Conservation (phyloP, 2,113 vertebrate species). For the Lontra canadensis region DNA sequence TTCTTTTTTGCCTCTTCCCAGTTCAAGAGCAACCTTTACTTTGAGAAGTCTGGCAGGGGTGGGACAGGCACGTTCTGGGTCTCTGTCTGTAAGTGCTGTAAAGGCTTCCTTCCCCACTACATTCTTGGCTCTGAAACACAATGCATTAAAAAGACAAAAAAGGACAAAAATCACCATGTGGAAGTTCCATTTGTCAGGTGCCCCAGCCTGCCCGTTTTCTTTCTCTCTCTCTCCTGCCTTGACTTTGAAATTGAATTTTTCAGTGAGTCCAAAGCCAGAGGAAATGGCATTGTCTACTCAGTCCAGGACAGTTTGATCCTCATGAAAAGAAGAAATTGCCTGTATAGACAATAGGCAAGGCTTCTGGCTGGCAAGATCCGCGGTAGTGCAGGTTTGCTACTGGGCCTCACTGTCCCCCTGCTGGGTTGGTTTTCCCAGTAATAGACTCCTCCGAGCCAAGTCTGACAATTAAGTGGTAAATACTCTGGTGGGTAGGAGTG, state of each 20-base stretch:
- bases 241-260: constrained; percentile 56
- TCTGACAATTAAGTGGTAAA: background rate
- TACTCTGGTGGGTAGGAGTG: background rate
- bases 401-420: background rate
- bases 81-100: background rate
- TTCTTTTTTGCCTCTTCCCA: constrained; percentile 57
- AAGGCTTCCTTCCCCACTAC: background rate
- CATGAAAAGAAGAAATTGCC: constrained; percentile 61
- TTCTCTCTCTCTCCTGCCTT: background rate
- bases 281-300: constrained; percentile 58
- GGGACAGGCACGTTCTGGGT: no score
- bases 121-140: background rate
- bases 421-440: background rate
- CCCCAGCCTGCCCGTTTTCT: constrained; percentile 51
- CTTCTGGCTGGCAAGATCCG: background rate
- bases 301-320: constrained; percentile 66
- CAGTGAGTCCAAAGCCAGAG: constrained; percentile 27
- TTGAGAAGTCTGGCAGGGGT: background rate
- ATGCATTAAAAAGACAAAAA: constrained; percentile 5
- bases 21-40: constrained; percentile 40
- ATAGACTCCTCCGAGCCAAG: background rate
- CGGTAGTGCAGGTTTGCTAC: background rate
- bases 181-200: background rate
- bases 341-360: constrained; percentile 38
- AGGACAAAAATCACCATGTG: background rate